Base-by-base conservation (phyloP, 2,113 vertebrate genomes). In the Toxostoma redivivum region DNA sequence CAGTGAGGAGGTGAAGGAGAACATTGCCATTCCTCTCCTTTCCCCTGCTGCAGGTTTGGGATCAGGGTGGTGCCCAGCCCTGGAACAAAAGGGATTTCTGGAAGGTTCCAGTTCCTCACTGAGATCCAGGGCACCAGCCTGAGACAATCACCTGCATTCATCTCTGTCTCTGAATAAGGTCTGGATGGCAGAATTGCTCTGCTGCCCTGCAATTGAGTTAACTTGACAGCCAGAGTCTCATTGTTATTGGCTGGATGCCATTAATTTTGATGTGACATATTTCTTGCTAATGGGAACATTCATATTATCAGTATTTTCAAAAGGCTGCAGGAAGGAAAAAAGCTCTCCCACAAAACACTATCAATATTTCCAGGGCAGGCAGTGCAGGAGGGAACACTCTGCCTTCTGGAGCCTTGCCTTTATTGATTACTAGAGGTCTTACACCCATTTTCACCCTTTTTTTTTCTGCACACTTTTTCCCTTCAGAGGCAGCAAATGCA, bases 211-310 rank as follows among this genome's bases (percentile, higher is more conserved):
- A 96, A 97, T 44, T 78, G 95, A 96, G 96, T 96, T 95, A 92
- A 85, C 31, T 8, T 95, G 97, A 94, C 96, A 97, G 89, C 61
- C 89, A 45, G 53, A 96, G 73, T 27, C 2, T 6, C 86, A 86
- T n/a, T 92, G 93, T 94, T 94, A 79, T 73, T 95, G 94, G 71
- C 73, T 91, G 94, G 92, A 94, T 96, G 61, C 89, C 94, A 97
- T 97, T 97, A 85, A 94, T 97, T 96, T 81, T 95, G 96, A 96
- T 95, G 86, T 97, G 96, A 95, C 96, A 96, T 97, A 95, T 97
- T 97, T 92, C 93, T 96, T 97, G 91, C 80, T 97, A 98, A 98
- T 97, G 92, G 96, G 80, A 94, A 45, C 85, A 93, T 95, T 98
- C 97, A 92, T 97, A 97, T 97, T 94, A 95, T 94, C 93, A 92